A percentile compares a stretch with the other conserved stretches of the same genome.
Conservation (phyloP, 1,140 invertebrate genomes). For the Delia radicum region DNA sequence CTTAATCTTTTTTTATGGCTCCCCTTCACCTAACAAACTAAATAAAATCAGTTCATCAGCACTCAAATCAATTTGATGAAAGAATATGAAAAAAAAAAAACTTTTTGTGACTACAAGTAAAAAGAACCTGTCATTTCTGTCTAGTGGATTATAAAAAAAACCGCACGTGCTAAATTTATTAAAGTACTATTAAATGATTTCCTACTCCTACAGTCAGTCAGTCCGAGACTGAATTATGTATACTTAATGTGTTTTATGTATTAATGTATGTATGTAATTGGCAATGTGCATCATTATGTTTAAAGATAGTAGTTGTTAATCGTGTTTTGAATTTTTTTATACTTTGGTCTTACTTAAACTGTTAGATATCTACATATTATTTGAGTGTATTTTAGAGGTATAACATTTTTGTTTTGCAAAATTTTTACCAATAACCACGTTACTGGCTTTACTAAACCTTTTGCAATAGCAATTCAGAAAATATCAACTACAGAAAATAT, state of each 20-base stretch:
- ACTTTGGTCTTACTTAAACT: neutral
- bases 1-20: too few species aligned
- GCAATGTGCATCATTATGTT: neutral
- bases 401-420: too few species aligned
- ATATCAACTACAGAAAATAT: too few species aligned
- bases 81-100: neutral
- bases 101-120: neutral
- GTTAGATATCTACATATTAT: too few species aligned
- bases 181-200: conserved; percentile 2
- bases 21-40: neutral
- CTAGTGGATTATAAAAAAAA: neutral
- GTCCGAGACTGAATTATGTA: too few species aligned
- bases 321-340: neutral
- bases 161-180: conserved; percentile 5
- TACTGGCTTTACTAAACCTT: too few species aligned
- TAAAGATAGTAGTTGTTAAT: neutral
- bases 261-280: neutral
- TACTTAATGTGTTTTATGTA: neutral
- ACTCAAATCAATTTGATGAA: neutral
- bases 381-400: too few species aligned
- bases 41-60: neutral
- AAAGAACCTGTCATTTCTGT: neutral
- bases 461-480: too few species aligned
- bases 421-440: too few species aligned
- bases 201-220: neutral